These are phyloP conservation scores for Protaetia brevitarsis DNA, from an alignment of 1,140 invertebrate genomes.

Conservation along the genomic window DNA sequence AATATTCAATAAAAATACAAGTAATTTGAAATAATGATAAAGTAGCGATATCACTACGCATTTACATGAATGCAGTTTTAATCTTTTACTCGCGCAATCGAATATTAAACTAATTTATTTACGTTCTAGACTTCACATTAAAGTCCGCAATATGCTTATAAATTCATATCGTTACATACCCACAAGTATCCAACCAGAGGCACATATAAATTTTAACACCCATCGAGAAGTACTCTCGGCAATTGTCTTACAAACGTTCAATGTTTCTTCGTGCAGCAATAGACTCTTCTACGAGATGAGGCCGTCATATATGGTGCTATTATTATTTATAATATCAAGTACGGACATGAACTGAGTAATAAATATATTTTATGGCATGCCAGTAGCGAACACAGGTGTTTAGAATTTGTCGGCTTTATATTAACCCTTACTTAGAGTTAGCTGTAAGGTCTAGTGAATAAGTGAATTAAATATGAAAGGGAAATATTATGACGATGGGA, in stretches of 20 bases:
- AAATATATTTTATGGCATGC: background rate
- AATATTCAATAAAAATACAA: too few relatives aligned
- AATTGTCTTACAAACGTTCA: background rate
- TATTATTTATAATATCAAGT: conserved; percentile 1
- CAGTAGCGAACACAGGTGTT: background rate
- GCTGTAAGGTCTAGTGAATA: background rate
- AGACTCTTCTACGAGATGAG: background rate
- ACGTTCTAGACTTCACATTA: too few relatives aligned
- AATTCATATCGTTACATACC: background rate
- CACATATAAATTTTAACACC: background rate
- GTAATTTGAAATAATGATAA: too few relatives aligned
- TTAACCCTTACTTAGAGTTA: background rate
- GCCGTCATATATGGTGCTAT: background rate
- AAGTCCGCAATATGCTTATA: background rate
- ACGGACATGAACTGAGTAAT: background rate
- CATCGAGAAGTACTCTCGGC: background rate
- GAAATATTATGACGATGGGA: background rate
- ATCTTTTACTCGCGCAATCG: too few relatives aligned
- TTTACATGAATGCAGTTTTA: too few relatives aligned
- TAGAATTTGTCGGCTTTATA: background rate
- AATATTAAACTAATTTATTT: too few relatives aligned
- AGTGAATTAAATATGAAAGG: background rate
- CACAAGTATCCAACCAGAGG: background rate
- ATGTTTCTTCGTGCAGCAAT: background rate
- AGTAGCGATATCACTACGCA: too few relatives aligned